These are phyloP conservation scores for Eilema caniola DNA, from an alignment of 2,888 invertebrate species.

Conservation along the genomic window DNA sequence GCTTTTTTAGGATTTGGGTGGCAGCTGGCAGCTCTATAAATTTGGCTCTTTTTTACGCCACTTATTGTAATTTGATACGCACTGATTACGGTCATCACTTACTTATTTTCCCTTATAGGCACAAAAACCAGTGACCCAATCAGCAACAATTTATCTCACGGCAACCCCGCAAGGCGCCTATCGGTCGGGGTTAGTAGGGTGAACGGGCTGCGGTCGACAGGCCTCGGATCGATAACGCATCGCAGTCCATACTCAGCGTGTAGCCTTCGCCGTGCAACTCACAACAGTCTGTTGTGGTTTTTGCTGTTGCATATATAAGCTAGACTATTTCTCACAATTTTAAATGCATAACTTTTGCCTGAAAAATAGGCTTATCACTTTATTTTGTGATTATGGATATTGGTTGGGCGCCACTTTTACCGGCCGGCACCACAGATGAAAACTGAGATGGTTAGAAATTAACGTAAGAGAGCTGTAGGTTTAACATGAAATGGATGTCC, in stretches of 20 bases:
- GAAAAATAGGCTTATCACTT: neutral
- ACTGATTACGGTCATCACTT: neutral
- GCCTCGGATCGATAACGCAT: conserved; percentile 71
- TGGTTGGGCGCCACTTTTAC: neutral
- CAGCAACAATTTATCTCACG: conserved; percentile 33
- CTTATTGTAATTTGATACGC: neutral
- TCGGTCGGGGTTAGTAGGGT: conserved; percentile 75
- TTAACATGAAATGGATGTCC: neutral
- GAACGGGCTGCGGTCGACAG: conserved; percentile 65
- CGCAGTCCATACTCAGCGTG: conserved; percentile 50
- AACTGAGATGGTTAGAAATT: neutral
- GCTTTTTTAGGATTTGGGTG: neutral
- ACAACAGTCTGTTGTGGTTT: conserved; percentile 40
- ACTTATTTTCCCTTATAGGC: neutral
- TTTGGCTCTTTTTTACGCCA: neutral
- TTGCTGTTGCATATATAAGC: conserved; percentile 24
- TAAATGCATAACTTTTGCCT: neutral
- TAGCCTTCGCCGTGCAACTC: conserved; percentile 50
- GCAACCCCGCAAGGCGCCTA: conserved; percentile 59
- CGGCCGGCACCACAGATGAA: no score
- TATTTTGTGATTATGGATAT: neutral
- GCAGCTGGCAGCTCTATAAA: neutral
- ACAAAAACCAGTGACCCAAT: conserved; percentile 41
- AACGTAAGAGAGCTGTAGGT: neutral
- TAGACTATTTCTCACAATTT: neutral